phyloP scores from a whole-genome alignment of 2,888 invertebrate species.

The Phalera bucephala region DNA sequence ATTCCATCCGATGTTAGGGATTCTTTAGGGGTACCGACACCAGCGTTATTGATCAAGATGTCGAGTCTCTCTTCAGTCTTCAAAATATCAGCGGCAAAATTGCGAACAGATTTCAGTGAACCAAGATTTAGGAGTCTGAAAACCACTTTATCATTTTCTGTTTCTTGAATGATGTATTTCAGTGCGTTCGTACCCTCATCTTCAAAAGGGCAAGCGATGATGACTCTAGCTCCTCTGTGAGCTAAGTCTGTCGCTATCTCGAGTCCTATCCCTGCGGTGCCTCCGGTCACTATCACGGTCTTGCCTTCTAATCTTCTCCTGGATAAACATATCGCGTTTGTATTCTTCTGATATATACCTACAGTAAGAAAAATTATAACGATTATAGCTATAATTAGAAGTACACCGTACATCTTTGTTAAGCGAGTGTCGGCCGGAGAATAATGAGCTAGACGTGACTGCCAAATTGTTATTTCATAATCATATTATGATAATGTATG shows the following conservation, averaged over 20 bases:
- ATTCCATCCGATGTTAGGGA: slow-evolving; percentile 88
- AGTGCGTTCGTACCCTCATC: slow-evolving; percentile 43
- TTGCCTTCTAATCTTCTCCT: slow-evolving; percentile 17
- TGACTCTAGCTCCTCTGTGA: slow-evolving; percentile 47
- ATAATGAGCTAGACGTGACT: no score
- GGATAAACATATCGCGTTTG: slow-evolving; percentile 24
- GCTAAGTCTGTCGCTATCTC: slow-evolving; percentile 51
- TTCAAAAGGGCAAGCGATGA: slow-evolving; percentile 53
- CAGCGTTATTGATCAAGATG: slow-evolving; percentile 93
- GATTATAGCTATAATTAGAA: background rate
- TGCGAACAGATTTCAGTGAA: slow-evolving; percentile 87
- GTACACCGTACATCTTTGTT: slow-evolving; percentile 3
- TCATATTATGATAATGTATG: no score
- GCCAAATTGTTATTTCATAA: no score
- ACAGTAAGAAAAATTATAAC: background rate
- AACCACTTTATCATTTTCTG: slow-evolving; percentile 84
- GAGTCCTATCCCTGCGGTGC: slow-evolving; percentile 53
- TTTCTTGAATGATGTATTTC: slow-evolving; percentile 83
- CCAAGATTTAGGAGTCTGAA: slow-evolving; percentile 87
- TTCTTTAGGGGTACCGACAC: slow-evolving; percentile 77
- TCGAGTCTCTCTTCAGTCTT: slow-evolving; percentile 87
- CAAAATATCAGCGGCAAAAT: slow-evolving; percentile 89
- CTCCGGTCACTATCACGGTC: slow-evolving; percentile 48
- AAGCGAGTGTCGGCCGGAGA: no score
- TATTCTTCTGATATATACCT: slow-evolving; percentile 17